Conservation (phyloP, 1,140 invertebrate genomes). For the Rhyacophila brunnea region DNA sequence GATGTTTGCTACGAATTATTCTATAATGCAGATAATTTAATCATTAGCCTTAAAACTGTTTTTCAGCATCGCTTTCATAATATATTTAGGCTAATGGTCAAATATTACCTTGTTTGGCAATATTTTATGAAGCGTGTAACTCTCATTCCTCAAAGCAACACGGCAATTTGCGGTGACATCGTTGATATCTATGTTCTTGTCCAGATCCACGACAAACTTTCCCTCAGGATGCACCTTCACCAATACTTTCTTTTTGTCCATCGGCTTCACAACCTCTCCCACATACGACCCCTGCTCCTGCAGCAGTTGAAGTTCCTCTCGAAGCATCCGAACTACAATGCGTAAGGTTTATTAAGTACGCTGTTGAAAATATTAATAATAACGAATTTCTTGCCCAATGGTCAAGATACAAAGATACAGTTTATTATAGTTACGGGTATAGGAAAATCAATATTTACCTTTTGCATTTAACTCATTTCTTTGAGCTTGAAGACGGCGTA, state of each 20-base stretch:
- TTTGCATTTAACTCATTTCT: slow-evolving; percentile 99
- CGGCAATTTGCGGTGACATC: slow-evolving; percentile 97
- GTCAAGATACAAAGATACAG: too few species aligned
- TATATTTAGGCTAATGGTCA: too few species aligned
- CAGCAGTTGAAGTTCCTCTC: slow-evolving; percentile 95
- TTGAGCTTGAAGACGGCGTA: slow-evolving; percentile 95
- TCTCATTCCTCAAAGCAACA: slow-evolving; percentile 97
- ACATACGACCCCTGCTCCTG: slow-evolving; percentile 99
- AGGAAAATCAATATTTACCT: slow-evolving; percentile 60
- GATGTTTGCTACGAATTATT: too few species aligned
- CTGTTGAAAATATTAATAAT: too few species aligned
- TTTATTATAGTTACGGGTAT: too few species aligned
- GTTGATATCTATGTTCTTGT: slow-evolving; percentile 99
- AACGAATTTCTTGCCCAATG: too few species aligned
- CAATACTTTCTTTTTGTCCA: slow-evolving; percentile 99
- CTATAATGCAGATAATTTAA: too few species aligned
- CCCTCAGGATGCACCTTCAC: slow-evolving; percentile 99
- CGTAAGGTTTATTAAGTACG: too few species aligned
- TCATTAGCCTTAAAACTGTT: too few species aligned
- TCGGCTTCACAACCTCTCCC: slow-evolving; percentile 98
- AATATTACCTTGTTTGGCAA: slow-evolving; percentile 87
- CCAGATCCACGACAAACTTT: slow-evolving; percentile 99
- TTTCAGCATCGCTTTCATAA: too few species aligned
- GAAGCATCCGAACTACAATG: slow-evolving; percentile 85
- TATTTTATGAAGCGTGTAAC: slow-evolving; percentile 98